Conservation (phyloP, 2,113 vertebrate species). For the Charina bottae region DNA sequence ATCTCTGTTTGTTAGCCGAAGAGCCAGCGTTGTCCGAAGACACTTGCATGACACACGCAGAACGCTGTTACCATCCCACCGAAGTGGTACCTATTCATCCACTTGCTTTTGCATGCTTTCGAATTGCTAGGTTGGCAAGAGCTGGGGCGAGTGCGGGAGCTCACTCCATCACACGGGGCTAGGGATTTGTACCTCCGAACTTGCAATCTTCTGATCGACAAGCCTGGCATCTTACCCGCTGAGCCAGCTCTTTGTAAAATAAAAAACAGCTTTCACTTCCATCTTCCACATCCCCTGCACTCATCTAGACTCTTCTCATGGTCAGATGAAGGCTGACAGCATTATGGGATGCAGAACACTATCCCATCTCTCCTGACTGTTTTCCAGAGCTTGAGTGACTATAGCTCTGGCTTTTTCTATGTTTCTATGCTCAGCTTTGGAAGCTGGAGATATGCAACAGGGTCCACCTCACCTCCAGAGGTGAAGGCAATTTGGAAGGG, state of each 20-base stretch:
- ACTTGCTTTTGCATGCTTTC: no score
- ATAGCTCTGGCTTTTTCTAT: neutral
- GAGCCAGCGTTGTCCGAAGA: no score
- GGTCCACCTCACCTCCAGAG: neutral
- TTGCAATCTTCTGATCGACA: no score
- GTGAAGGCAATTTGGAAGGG: neutral
- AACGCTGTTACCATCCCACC: no score
- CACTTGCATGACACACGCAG: no score
- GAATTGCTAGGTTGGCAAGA: no score
- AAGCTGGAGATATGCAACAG: neutral
- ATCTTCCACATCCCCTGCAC: neutral
- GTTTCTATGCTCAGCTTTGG: neutral
- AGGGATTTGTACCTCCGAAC: no score
- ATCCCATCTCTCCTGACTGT: neutral
- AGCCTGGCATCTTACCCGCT: no score
- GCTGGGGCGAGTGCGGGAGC: no score
- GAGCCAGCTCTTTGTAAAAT: neutral
- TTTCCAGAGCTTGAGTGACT: neutral
- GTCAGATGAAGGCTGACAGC: neutral
- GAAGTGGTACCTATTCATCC: no score
- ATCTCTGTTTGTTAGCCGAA: no score
- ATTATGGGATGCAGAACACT: neutral
- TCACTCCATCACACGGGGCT: no score
- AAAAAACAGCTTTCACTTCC: neutral
- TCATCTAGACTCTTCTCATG: neutral